Conservation (phyloP, 2,888 invertebrate species). For the Phoenoteleia sp. region DNA sequence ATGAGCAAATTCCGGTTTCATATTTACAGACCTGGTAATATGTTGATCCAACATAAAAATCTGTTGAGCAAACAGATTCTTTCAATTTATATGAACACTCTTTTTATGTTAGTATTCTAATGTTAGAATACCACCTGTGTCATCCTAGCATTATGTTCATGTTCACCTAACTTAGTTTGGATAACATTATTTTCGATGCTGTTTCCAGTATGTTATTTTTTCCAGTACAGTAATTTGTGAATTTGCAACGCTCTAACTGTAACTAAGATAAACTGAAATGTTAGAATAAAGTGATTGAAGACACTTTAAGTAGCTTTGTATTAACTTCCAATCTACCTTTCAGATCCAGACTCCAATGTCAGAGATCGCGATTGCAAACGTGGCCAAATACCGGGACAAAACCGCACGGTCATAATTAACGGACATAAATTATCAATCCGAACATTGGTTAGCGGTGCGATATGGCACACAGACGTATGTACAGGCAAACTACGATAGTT, state of each 20-base stretch:
- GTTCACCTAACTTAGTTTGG: too few relatives aligned
- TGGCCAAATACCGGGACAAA: slow-evolving; percentile 79
- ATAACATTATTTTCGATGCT: too few relatives aligned
- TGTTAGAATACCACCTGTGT: too few relatives aligned
- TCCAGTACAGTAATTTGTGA: neutral
- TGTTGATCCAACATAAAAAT: too few relatives aligned
- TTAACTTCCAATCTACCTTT: slow-evolving; percentile 67
- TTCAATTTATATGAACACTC: too few relatives aligned
- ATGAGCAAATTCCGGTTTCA: too few relatives aligned
- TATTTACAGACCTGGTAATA: too few relatives aligned
- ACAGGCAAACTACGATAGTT: slow-evolving; percentile 72
- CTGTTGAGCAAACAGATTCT: too few relatives aligned
- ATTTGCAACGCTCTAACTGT: neutral
- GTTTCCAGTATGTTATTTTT: neutral
- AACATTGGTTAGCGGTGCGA: slow-evolving; percentile 83
- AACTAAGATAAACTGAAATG: neutral
- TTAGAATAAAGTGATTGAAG: slow-evolving; percentile 46
- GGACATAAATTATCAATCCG: slow-evolving; percentile 86
- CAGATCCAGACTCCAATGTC: slow-evolving; percentile 64
- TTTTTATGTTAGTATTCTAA: too few relatives aligned
- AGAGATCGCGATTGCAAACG: slow-evolving; percentile 74
- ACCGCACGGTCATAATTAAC: slow-evolving; percentile 85
- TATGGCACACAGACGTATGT: slow-evolving; percentile 77
- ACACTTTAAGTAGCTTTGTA: slow-evolving; percentile 56
- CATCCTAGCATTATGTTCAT: too few relatives aligned